A percentile compares a stretch with the other conserved stretches of the same genome.
Conservation (phyloP, 2,113 vertebrate species). For the Boleophthalmus pectinirostris region DNA sequence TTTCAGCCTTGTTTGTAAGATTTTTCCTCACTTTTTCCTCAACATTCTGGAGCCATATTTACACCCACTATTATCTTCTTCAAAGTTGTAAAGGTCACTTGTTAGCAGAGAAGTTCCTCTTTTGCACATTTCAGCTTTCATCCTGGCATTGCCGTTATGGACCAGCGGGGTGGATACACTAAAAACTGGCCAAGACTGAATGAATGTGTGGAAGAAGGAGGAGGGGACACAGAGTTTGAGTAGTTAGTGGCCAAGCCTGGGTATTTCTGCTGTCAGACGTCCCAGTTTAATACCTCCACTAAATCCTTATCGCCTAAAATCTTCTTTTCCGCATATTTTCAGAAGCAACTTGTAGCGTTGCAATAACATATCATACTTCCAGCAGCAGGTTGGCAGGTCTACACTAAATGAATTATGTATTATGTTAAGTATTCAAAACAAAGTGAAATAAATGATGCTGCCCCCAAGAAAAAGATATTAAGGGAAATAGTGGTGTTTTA, state of each 20-base stretch:
- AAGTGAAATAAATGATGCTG: slow-evolving; percentile 35
- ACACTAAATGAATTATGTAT: slow-evolving; percentile 46
- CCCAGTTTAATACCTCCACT: slow-evolving; percentile 36
- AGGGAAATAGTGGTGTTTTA: slow-evolving; percentile 17
- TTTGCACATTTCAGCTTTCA: slow-evolving; percentile 32
- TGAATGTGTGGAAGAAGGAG: slow-evolving; percentile 34
- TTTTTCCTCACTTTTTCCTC: not conserved
- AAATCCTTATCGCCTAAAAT: slow-evolving; percentile 34
- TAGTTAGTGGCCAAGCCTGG: slow-evolving; percentile 34
- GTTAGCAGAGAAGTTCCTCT: slow-evolving; percentile 20
- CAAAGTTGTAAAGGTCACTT: slow-evolving; percentile 7
- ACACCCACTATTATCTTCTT: slow-evolving; percentile 14
- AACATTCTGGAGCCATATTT: not conserved
- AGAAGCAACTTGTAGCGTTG: slow-evolving; percentile 20
- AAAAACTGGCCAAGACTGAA: slow-evolving; percentile 45
- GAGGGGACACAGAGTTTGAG: slow-evolving; percentile 29
- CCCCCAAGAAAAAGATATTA: slow-evolving; percentile 25
- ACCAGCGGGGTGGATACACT: slow-evolving; percentile 35
- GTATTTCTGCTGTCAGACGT: slow-evolving; percentile 46
- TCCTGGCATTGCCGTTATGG: slow-evolving; percentile 19
- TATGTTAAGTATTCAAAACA: slow-evolving; percentile 41
- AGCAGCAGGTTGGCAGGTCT: slow-evolving; percentile 26
- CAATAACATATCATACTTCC: slow-evolving; percentile 15
- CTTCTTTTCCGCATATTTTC: slow-evolving; percentile 26
- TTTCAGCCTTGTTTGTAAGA: not conserved